Conservation (phyloP, 2,113 vertebrate genomes). For the Holacanthus passer region DNA sequence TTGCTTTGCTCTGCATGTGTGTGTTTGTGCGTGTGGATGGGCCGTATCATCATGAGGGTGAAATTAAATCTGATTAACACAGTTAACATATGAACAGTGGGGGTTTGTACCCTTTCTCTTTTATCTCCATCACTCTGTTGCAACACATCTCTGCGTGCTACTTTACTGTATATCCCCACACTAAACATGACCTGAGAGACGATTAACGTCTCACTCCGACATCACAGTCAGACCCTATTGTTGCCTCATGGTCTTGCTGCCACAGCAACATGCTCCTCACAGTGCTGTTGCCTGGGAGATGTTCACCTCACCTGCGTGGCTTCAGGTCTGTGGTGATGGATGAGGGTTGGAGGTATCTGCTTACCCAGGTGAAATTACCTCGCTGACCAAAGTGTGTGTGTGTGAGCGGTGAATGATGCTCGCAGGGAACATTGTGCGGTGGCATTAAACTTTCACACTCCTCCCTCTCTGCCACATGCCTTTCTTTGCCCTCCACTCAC, state of each 20-base stretch:
- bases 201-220: constrained; percentile 2
- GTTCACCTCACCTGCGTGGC: constrained; percentile 49
- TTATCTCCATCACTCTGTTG: constrained; percentile 9
- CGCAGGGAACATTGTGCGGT: constrained; percentile 39
- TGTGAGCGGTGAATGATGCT: constrained; percentile 46
- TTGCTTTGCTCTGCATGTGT: not conserved
- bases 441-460: constrained; percentile 76
- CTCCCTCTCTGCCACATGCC: constrained; percentile 30
- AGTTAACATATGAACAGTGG: not conserved
- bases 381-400: constrained; percentile 44
- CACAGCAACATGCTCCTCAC: constrained; percentile 37
- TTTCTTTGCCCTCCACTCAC: constrained; percentile 36
- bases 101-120: not conserved
- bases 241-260: constrained; percentile 31
- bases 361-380: constrained; percentile 78
- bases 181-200: constrained; percentile 2
- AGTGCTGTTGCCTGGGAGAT: constrained; percentile 61
- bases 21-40: not conserved
- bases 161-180: not conserved
- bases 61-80: constrained; percentile 1
- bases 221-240: constrained; percentile 7
- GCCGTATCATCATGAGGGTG: not conserved
- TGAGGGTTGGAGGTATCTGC: constrained; percentile 65
- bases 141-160: not conserved
- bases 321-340: constrained; percentile 51